Evolutionary conservation across 1,140 invertebrate genomes (phyloP).

Genomic region (Drosophila malerkotliana): DNA sequence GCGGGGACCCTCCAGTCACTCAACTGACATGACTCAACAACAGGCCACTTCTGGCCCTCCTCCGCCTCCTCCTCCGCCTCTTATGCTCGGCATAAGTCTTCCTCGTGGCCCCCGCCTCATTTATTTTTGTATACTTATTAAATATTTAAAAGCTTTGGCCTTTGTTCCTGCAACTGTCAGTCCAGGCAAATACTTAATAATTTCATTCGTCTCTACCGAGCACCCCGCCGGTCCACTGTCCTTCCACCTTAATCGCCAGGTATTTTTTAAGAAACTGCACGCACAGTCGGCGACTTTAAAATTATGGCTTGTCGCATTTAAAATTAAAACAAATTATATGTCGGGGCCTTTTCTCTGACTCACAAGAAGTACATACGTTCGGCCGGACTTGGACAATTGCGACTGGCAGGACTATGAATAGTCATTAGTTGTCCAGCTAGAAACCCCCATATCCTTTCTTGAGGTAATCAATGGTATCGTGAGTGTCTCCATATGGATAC

Average conservation of each 20-base stretch:
- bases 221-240: slow-evolving; percentile 47
- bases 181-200: slow-evolving; percentile 77
- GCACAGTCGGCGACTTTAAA: slow-evolving; percentile 61
- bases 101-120: slow-evolving; percentile 8
- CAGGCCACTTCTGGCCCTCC: slow-evolving; percentile 38
- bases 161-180: slow-evolving; percentile 69
- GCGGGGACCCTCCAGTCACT: slow-evolving; percentile 69
- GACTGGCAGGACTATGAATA: slow-evolving; percentile 76
- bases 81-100: not conserved
- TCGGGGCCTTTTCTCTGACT: slow-evolving; percentile 48
- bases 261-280: slow-evolving; percentile 71
- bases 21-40: slow-evolving; percentile 81
- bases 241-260: slow-evolving; percentile 11
- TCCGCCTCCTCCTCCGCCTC: not conserved
- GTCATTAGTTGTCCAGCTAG: slow-evolving; percentile 58
- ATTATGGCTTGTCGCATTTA: slow-evolving; percentile 73
- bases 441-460: not conserved
- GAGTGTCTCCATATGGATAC: no score
- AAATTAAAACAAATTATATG: slow-evolving; percentile 72
- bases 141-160: slow-evolving; percentile 80
- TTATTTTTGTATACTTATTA: slow-evolving; percentile 73
- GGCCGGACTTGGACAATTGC: slow-evolving; percentile 53
- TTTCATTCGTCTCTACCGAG: slow-evolving; percentile 62
- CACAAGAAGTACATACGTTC: slow-evolving; percentile 13
- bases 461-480: not conserved